A percentile compares a stretch with the other conserved stretches of the same genome.
These are phyloP conservation scores for Porites rus DNA, from an alignment of 92 coral and sea anemone species.

Conservation along the genomic window DNA sequence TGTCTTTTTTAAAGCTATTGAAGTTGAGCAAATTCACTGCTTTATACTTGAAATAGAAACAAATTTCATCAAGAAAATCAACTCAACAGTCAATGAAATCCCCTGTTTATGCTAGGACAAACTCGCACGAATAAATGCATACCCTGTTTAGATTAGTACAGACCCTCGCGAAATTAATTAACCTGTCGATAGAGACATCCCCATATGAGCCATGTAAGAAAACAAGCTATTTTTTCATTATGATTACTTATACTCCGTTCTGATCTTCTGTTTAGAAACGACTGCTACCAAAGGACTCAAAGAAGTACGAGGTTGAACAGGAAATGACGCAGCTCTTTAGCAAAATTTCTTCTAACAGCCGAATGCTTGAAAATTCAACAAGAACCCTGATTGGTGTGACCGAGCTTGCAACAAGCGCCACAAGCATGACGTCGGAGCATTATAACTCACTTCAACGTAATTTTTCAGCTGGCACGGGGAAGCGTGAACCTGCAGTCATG, in stretches of 20 bases:
- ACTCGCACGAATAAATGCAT: too few relatives aligned
- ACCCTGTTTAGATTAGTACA: too few relatives aligned
- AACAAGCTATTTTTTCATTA: background rate
- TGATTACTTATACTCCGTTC: background rate
- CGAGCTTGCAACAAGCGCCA: background rate
- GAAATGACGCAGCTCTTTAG: background rate
- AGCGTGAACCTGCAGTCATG: constrained; percentile 35
- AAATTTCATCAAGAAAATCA: too few relatives aligned
- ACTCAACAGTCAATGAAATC: too few relatives aligned
- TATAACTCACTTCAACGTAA: constrained; percentile 43
- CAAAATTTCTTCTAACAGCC: background rate
- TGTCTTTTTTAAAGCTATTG: too few relatives aligned
- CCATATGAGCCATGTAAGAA: too few relatives aligned
- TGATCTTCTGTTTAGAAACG: background rate
- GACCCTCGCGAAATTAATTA: too few relatives aligned
- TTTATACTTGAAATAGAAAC: too few relatives aligned
- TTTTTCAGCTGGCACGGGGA: background rate
- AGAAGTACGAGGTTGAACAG: constrained; percentile 5
- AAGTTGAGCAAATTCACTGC: too few relatives aligned
- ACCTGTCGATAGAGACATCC: too few relatives aligned
- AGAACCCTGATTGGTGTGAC: constrained; percentile 5
- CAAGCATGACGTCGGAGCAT: constrained; percentile 63
- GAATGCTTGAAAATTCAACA: background rate
- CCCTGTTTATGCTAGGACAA: too few relatives aligned
- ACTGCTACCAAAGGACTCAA: constrained; percentile 26